Conservation (phyloP, 2,113 vertebrate genomes). For the Pterophyllum scalare region DNA sequence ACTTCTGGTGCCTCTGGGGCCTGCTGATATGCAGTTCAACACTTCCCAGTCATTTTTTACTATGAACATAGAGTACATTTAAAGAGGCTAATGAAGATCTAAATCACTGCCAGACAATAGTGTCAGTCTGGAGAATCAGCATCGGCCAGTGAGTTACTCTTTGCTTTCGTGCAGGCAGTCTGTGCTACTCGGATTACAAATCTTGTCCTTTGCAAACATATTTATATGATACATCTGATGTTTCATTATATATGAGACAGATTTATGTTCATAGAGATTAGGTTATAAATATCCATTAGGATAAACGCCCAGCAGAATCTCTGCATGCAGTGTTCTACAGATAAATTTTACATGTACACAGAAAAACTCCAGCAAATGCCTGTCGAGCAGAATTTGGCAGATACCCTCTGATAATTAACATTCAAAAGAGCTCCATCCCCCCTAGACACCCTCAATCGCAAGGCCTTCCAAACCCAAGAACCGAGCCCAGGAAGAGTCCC, state of each 20-base stretch:
- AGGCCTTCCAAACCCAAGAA: too few species aligned
- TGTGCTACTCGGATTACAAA: neutral
- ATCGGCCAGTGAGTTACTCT: neutral
- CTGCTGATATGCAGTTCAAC: neutral
- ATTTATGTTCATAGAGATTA: neutral
- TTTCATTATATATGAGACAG: neutral
- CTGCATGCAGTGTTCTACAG: too few species aligned
- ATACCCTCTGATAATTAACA: neutral
- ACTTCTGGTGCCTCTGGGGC: neutral
- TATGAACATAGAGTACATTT: neutral
- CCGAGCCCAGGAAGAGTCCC: too few species aligned
- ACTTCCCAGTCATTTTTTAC: neutral
- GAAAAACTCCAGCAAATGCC: neutral
- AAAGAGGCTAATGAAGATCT: neutral
- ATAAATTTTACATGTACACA: neutral
- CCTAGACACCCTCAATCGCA: neutral
- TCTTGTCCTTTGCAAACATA: neutral
- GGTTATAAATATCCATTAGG: neutral
- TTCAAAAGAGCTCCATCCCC: neutral
- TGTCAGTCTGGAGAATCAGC: too few species aligned
- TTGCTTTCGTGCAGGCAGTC: neutral
- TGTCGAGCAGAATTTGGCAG: neutral
- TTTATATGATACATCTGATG: neutral
- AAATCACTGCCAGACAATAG: too few species aligned
- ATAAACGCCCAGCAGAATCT: too few species aligned